phyloP scores from a whole-genome alignment of 2,113 vertebrate genomes.

The Tetraodon nigroviridis region DNA sequence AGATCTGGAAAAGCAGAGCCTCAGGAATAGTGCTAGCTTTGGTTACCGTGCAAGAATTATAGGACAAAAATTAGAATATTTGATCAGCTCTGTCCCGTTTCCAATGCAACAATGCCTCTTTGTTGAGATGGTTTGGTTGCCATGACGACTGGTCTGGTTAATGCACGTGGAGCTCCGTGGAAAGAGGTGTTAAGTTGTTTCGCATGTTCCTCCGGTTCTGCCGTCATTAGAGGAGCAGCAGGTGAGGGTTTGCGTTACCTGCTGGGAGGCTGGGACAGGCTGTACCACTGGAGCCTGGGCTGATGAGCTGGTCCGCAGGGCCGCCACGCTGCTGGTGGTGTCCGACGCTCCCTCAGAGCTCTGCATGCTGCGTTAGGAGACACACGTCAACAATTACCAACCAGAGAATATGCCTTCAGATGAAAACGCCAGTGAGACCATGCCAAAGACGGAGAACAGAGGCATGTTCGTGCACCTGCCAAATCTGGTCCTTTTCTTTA shows the following conservation, averaged over 20 bases:
- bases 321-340: conserved; percentile 77
- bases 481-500: conserved; percentile 18
- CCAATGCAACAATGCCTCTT: too few species aligned
- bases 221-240: conserved; percentile 5
- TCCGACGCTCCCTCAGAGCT: conserved; percentile 86
- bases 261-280: conserved; percentile 89
- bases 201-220: background rate
- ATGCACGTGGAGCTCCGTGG: conserved; percentile 6
- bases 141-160: conserved; percentile 6
- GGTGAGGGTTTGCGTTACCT: conserved; percentile 74
- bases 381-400: conserved; percentile 10
- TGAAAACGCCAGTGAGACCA: background rate
- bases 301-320: conserved; percentile 80
- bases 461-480: background rate
- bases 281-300: conserved; percentile 87
- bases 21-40: too few species aligned
- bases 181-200: background rate
- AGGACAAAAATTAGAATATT: too few species aligned
- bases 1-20: too few species aligned
- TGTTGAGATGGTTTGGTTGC: conserved; percentile 1
- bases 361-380: conserved; percentile 85
- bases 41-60: too few species aligned
- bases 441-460: background rate
- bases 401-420: conserved; percentile 4
- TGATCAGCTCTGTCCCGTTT: too few species aligned